phyloP scores from a whole-genome alignment of 2,888 invertebrate genomes.

The Chrysina gloriosa region DNA sequence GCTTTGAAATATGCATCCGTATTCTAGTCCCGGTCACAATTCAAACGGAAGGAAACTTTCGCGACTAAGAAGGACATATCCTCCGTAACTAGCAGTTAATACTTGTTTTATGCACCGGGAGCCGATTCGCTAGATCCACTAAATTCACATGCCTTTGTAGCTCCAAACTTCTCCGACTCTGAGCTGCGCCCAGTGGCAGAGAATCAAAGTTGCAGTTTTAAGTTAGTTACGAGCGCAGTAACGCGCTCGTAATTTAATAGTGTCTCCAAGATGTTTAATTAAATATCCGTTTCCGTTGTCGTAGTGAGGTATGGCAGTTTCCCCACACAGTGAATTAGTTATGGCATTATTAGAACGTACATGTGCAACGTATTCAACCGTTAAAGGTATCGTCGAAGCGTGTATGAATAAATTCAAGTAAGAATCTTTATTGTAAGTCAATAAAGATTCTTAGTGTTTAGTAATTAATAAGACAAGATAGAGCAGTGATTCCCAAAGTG shows the following conservation, averaged over 20 bases:
- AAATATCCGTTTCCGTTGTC: not conserved
- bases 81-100: slow-evolving; percentile 15
- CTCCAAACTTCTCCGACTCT: not conserved
- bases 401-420: too few species aligned
- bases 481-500: too few species aligned
- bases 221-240: not conserved
- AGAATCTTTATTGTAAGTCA: too few species aligned
- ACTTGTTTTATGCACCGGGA: slow-evolving; percentile 8
- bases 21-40: slow-evolving; percentile 2
- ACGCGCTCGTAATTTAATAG: not conserved
- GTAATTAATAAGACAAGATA: too few species aligned
- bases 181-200: not conserved
- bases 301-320: too few species aligned
- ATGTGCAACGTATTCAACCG: too few species aligned
- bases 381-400: too few species aligned
- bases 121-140: not conserved
- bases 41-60: not conserved
- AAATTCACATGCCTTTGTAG: not conserved
- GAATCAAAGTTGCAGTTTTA: not conserved
- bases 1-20: not conserved
- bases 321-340: too few species aligned
- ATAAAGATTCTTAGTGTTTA: too few species aligned
- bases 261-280: not conserved
- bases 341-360: too few species aligned
- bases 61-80: not conserved